Evolutionary conservation across 2,113 vertebrate genomes (phyloP).

Genomic region (Nymphicus hollandicus): DNA sequence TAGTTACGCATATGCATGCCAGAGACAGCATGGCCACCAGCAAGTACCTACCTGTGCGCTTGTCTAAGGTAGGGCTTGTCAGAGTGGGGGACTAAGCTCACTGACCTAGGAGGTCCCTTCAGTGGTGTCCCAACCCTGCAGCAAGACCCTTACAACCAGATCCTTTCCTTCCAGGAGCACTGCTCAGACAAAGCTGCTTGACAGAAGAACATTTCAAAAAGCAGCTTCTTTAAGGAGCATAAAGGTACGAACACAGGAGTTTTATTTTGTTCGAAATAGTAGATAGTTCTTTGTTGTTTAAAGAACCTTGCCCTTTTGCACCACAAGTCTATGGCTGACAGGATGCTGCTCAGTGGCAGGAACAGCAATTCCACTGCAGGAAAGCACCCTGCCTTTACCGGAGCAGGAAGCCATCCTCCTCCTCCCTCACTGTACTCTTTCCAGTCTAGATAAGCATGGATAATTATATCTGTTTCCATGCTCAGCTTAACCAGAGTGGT

Average conservation of each 20-base stretch:
- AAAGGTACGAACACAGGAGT: background rate
- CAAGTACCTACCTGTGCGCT: background rate
- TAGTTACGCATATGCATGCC: background rate
- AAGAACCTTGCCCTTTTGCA: background rate
- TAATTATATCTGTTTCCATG: constrained; percentile 38
- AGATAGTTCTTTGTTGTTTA: background rate
- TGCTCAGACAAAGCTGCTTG: background rate
- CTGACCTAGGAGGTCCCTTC: background rate
- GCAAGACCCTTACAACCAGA: background rate
- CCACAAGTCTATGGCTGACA: background rate
- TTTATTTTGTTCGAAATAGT: background rate
- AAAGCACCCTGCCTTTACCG: background rate
- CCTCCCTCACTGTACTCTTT: constrained; percentile 6
- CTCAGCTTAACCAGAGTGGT: constrained; percentile 9
- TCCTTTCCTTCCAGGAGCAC: background rate
- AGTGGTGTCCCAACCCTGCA: background rate
- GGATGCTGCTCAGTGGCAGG: background rate
- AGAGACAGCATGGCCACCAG: background rate
- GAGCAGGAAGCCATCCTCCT: background rate
- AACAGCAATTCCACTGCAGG: background rate
- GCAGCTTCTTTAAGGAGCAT: background rate
- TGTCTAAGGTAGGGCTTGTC: background rate
- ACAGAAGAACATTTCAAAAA: background rate
- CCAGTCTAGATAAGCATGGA: constrained; percentile 22
- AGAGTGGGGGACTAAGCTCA: background rate